Evolutionary conservation across 2,797 vertebrate genomes (phyloP), one percentile per base, ranked within the genome.

Genomic region (Meda fulgida): DNA sequence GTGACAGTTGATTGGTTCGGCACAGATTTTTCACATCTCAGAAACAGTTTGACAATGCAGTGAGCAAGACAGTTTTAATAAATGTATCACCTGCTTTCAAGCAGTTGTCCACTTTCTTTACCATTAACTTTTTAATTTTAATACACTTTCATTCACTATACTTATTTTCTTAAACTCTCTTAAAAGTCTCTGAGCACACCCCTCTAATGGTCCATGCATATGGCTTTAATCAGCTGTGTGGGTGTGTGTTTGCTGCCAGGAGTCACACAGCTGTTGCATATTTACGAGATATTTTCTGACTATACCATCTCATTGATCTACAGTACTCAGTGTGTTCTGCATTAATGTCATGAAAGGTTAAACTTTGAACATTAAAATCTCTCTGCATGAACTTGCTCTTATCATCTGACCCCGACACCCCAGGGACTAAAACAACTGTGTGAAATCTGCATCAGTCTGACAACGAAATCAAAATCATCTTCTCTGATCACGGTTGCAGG

Each of bases 191-290:
- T 67, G 63, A 8, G 72, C 51, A 70, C 78, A 40, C 21, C 23
- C 51, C 46, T 60, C 19, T 66, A 26, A 23, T 78, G 85, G 21
- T 4, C 55, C 46, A 36, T 21, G 48, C 82, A 84, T 63, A 51
- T 78, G 80, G 86, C 43, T 84, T 87, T 71, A 82, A 89, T 89
- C 82, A 84, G 73, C 67, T 34, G 31, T 78, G 71, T 46, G 31
- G 18, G 65, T 18, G 65, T 26, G 31, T 66, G 75, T 76, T 65
- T 51, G 34, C 84, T 78, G 84, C 67, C 29, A 70, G 60, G 29
- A 84, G 75, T 78, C 36, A 36, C 46, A 7, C 84, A 80, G 76
- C 88, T 89, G 86, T 66, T 80, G n/a, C 46, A 29, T 82, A 82
- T 86, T 87, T 58, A 67, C 5, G 7, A 80, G n/a, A 84, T 80